Base-by-base conservation (phyloP, 2,888 invertebrate species). In the Epinotia demarniana region DNA sequence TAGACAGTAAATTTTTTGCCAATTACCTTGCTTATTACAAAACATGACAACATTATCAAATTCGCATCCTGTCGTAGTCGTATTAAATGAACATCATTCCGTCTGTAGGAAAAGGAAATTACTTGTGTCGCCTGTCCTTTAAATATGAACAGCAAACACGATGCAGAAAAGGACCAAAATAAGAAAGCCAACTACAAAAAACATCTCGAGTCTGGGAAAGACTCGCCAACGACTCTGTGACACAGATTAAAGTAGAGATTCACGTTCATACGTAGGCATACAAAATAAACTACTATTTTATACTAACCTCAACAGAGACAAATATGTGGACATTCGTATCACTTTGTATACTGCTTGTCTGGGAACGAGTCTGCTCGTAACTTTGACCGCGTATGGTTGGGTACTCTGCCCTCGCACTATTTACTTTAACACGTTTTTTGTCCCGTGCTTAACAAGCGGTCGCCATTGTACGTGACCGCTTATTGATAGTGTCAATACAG, bases 341-440 rank as follows among this genome's bases (percentile, higher is more conserved):
- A 75, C 70, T 69, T 77, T 77, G 75, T 77, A 72, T 75, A 77
- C 77, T 77, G 75, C 60, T 58, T 18, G 73, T 77, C 75, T 72
- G 71, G 33, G 62, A 75, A 68, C 75, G 18, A 71, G 62, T 75
- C 53, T 71, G 72, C 23, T 64, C 23, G 61, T 57, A 72, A 61
- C 83, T 78, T 83, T 78, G 78, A 82, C 86, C 81, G 83, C 79
- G 83, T 89, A 87, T 89, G 87, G 85, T 81, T 79, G 83, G 83
- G 80, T 83, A 83, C 62, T 68, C 55, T 53, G 68, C 81, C 82
- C 86, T 84, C 85, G 81, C 80, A 82, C 81, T 89, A 84, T 92
- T 91, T 90, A 89, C 87, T 86, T 87, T 92, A 89, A 91, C 92
- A 92, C 87, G 86, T 92, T 92, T 92, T 91, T 91, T 90, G 87